Conservation (phyloP, 2,888 invertebrate species). For the Coelopa pilipes region DNA sequence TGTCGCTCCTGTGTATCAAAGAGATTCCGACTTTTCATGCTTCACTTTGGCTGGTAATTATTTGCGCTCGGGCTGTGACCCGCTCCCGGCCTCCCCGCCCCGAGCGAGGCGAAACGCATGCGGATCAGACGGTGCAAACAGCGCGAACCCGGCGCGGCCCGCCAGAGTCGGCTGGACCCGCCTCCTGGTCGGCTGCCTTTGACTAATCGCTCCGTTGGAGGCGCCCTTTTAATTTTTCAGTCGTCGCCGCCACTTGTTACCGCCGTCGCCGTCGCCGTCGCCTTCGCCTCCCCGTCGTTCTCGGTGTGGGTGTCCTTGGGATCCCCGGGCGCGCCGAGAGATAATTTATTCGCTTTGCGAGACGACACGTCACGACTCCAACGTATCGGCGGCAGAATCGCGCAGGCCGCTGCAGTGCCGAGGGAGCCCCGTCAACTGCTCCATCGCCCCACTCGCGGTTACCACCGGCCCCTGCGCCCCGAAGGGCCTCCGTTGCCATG, state of each 20-base stretch:
- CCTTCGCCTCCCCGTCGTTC: background rate
- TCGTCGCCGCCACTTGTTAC: background rate
- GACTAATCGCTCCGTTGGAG: background rate
- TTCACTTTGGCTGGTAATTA: background rate
- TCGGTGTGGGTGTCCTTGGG: background rate
- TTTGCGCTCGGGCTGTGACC: too few species aligned
- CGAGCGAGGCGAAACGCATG: too few species aligned
- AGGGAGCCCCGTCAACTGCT: too few species aligned
- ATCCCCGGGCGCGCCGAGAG: background rate
- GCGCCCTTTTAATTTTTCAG: background rate
- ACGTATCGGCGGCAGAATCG: too few species aligned
- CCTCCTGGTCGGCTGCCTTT: background rate
- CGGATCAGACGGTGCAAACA: too few species aligned
- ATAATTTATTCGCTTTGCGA: background rate
- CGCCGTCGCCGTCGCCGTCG: background rate
- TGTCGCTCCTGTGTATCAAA: background rate
- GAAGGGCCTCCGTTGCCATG: background rate
- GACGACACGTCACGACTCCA: too few species aligned
- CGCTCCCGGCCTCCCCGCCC: too few species aligned
- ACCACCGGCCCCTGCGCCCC: background rate
- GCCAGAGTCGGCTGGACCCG: background rate
- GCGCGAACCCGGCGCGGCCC: too few species aligned
- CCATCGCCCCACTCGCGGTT: background rate
- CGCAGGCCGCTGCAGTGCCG: too few species aligned
- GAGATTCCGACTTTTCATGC: conserved; percentile 3